Evolutionary conservation across 35 echinoderm and acorn worm genomes (phyloP).

Genomic region (Lytechinus variegatus): DNA sequence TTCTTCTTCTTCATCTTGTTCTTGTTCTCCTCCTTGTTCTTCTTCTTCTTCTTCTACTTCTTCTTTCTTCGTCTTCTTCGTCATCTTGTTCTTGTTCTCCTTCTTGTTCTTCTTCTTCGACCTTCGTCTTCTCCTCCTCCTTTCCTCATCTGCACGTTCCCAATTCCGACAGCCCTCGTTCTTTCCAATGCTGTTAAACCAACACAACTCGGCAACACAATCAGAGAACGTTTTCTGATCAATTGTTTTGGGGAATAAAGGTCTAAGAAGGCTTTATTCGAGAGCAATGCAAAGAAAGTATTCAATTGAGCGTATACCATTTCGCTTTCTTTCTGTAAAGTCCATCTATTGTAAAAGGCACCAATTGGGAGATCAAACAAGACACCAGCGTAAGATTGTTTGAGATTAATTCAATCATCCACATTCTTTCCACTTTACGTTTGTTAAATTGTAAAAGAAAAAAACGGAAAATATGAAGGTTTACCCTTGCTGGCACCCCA

Average conservation of each 20-base stretch:
- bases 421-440: neutral
- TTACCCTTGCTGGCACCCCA: neutral
- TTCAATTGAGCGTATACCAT: neutral
- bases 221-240: neutral
- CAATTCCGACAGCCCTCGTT: no score
- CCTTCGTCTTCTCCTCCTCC: no score
- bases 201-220: no score
- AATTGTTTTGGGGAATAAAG: neutral
- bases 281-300: neutral
- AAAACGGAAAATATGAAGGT: neutral
- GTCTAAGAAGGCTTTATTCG: neutral
- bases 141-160: no score
- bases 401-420: slow-evolving; percentile 2
- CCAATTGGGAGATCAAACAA: neutral
- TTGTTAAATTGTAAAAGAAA: neutral
- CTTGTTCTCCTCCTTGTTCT: no score
- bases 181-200: neutral
- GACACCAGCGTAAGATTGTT: neutral
- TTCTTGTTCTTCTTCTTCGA: no score
- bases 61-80: no score
- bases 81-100: no score
- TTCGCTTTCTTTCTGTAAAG: neutral
- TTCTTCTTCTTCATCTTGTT: no score
- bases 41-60: no score
- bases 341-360: neutral